Percentiles rank a stretch among this genome's conserved stretches.
These are phyloP conservation scores for Phymorhynchus buccinoides DNA, from an alignment of 1,140 invertebrate genomes.

Conservation along the genomic window DNA sequence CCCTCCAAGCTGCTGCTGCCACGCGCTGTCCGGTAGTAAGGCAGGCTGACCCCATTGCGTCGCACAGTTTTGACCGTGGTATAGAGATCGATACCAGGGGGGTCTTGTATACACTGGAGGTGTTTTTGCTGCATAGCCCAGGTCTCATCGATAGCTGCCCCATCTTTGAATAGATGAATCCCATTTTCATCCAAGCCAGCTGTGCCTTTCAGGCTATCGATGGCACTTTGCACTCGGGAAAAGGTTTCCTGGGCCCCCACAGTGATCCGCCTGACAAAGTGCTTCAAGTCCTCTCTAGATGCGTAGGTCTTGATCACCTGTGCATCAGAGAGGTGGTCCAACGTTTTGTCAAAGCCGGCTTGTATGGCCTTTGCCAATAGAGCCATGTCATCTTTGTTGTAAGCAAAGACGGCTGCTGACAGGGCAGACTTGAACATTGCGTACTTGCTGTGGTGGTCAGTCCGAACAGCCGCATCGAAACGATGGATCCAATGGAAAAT, in stretches of 20 bases:
- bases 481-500: too few relatives aligned
- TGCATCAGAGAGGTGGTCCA: background rate
- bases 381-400: too few relatives aligned
- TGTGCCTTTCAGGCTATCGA: background rate
- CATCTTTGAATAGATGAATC: conserved; percentile 26
- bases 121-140: conserved; percentile 18
- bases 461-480: too few relatives aligned
- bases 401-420: too few relatives aligned
- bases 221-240: background rate
- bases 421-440: too few relatives aligned
- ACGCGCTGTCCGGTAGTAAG: conserved; percentile 1
- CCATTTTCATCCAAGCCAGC: conserved; percentile 31
- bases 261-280: conserved; percentile 12
- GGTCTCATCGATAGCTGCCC: background rate
- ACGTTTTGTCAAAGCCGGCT: too few relatives aligned
- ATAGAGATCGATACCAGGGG: conserved; percentile 25
- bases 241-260: conserved; percentile 22
- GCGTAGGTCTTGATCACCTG: background rate
- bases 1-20: conserved; percentile 32
- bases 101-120: conserved; percentile 26
- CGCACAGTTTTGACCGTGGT: background rate
- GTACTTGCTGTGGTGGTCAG: too few relatives aligned
- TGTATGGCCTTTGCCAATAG: too few relatives aligned
- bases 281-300: background rate
- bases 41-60: conserved; percentile 14